Evolutionary conservation across 2,888 invertebrate genomes (phyloP).

Genomic region (Dryobotodes eremita): DNA sequence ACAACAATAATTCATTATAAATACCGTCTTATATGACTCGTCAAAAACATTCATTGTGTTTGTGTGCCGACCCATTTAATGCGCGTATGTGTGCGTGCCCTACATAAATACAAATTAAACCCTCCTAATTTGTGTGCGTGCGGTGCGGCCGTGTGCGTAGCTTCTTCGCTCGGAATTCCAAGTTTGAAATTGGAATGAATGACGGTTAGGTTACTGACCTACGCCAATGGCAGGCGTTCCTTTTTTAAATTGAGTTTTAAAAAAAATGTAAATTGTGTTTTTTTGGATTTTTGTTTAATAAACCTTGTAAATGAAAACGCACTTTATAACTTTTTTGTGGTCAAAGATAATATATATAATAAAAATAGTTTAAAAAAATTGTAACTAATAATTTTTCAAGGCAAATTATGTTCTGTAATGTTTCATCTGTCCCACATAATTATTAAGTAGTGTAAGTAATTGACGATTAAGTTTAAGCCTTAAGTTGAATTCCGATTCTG

Average conservation of each 20-base stretch:
- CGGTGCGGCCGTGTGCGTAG: slow-evolving; percentile 79
- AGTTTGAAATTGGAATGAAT: slow-evolving; percentile 90
- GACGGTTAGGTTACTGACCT: slow-evolving; percentile 89
- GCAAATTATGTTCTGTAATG: not conserved
- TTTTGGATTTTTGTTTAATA: not conserved
- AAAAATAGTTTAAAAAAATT: not conserved
- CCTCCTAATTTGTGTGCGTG: slow-evolving; percentile 84
- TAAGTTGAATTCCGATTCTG: slow-evolving; percentile 14
- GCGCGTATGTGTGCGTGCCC: slow-evolving; percentile 82
- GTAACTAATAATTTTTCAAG: not conserved
- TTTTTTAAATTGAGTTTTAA: slow-evolving; percentile 49
- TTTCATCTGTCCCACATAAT: slow-evolving; percentile 24
- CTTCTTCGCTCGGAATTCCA: slow-evolving; percentile 88
- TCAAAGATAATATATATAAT: not conserved
- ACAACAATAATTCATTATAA: slow-evolving; percentile 66
- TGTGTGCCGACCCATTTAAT: slow-evolving; percentile 85
- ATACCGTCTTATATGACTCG: slow-evolving; percentile 67
- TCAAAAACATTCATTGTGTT: slow-evolving; percentile 75
- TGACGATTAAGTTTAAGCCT: slow-evolving; percentile 18
- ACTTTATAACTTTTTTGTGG: not conserved
- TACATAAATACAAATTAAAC: slow-evolving; percentile 83
- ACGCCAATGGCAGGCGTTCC: slow-evolving; percentile 75
- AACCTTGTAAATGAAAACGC: slow-evolving; percentile 15
- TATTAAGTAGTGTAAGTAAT: slow-evolving; percentile 25
- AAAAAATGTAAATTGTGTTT: slow-evolving; percentile 5